phyloP scores from a whole-genome alignment of 1,140 invertebrate genomes.

The Varroa destructor region DNA sequence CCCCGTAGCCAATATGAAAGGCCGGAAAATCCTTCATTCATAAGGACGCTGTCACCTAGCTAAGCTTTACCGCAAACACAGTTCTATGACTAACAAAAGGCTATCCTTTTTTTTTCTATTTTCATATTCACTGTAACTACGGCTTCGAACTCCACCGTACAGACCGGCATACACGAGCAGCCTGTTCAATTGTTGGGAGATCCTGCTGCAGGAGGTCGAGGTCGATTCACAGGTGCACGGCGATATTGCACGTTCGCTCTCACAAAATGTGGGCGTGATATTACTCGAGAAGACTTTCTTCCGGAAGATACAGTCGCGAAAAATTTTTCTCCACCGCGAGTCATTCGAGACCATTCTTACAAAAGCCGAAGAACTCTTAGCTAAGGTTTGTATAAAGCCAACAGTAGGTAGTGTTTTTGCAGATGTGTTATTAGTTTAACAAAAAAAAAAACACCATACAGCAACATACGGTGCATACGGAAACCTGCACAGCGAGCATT shows the following conservation, averaged over 20 bases:
- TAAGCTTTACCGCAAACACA: too few species aligned
- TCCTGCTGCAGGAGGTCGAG: slow-evolving; percentile 76
- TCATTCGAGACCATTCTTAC: slow-evolving; percentile 73
- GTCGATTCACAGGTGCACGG: slow-evolving; percentile 70
- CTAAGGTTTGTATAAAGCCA: slow-evolving; percentile 49
- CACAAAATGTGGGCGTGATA: slow-evolving; percentile 67
- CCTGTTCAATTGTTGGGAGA: slow-evolving; percentile 80
- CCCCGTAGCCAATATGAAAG: too few species aligned
- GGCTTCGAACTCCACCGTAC: slow-evolving; percentile 33
- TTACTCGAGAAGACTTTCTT: slow-evolving; percentile 73
- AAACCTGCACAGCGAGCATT: too few species aligned
- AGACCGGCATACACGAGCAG: slow-evolving; percentile 64
- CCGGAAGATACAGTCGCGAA: slow-evolving; percentile 78
- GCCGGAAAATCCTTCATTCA: too few species aligned
- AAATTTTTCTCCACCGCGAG: slow-evolving; percentile 77
- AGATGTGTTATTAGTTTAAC: too few species aligned
- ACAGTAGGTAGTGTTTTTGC: too few species aligned
- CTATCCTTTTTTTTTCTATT: slow-evolving; percentile 33
- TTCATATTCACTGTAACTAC: too few species aligned
- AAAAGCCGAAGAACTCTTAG: slow-evolving; percentile 75
- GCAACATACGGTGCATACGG: too few species aligned
- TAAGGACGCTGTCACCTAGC: too few species aligned
- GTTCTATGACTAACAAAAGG: not conserved
- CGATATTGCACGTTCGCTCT: slow-evolving; percentile 68
- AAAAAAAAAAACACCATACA: too few species aligned